Conservation (phyloP, 2,888 invertebrate genomes). For the Cheilosia urbana region DNA sequence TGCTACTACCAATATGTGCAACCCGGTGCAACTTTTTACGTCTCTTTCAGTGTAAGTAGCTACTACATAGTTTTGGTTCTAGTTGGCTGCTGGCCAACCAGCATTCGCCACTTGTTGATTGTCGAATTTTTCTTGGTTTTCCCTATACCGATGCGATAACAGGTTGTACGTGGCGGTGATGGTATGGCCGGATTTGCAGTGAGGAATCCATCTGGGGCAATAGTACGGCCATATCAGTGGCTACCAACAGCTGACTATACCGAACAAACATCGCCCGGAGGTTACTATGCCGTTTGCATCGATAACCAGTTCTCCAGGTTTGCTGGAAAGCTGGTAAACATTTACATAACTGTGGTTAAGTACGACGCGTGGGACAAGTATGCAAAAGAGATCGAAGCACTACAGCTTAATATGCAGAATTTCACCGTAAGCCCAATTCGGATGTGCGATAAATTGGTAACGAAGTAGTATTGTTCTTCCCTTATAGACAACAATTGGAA, state of each 20-base stretch:
- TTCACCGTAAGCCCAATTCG: conserved; percentile 88
- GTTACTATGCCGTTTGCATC: conserved; percentile 95
- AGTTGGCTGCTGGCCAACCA: conserved; percentile 61
- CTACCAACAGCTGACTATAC: conserved; percentile 95
- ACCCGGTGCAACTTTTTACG: conserved; percentile 95
- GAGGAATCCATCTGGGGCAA: conserved; percentile 91
- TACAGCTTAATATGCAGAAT: conserved; percentile 94
- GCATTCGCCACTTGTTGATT: conserved; percentile 46
- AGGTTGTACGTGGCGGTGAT: conserved; percentile 97
- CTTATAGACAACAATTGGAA: conserved; percentile 88
- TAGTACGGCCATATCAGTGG: conserved; percentile 96
- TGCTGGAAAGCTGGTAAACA: conserved; percentile 94
- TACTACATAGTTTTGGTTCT: conserved; percentile 22
- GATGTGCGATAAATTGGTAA: not conserved
- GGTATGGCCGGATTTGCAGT: conserved; percentile 97
- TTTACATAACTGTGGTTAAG: conserved; percentile 95
- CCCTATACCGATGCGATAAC: conserved; percentile 16
- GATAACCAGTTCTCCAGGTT: conserved; percentile 97
- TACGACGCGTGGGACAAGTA: conserved; percentile 97
- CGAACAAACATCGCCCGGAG: conserved; percentile 91
- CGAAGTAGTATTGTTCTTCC: not conserved
- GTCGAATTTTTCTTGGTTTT: conserved; percentile 8
- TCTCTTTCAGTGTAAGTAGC: conserved; percentile 93
- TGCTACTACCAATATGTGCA: conserved; percentile 98
- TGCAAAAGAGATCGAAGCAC: conserved; percentile 93